phyloP scores from a whole-genome alignment of 2,888 invertebrate genomes.

The Napeogenes inachia region DNA sequence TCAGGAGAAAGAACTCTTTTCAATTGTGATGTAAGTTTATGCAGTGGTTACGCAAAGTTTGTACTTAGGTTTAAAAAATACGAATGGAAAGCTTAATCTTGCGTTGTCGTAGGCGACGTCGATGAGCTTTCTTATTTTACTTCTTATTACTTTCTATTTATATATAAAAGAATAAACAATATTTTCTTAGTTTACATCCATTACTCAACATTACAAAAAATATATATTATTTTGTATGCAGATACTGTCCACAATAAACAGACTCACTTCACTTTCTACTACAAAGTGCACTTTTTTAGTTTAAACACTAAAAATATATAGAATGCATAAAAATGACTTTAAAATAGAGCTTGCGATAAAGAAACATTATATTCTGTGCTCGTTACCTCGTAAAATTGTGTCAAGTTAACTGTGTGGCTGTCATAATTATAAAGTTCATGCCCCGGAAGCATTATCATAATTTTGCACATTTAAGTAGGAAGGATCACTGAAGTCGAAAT shows the following conservation, averaged over 20 bases:
- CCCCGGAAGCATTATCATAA: constrained; percentile 2
- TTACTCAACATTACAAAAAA: no score
- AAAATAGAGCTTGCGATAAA: not conserved
- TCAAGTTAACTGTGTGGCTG: constrained; percentile 4
- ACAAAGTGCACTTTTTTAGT: not conserved
- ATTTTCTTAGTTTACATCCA: no score
- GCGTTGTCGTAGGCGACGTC: no score
- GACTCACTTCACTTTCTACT: not conserved
- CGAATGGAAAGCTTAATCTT: not conserved
- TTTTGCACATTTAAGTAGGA: constrained; percentile 5
- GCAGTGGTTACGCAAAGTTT: constrained; percentile 3
- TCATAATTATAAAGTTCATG: constrained; percentile 6
- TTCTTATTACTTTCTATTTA: no score
- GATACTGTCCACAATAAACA: no score
- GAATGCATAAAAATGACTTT: not conserved
- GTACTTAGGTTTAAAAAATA: not conserved
- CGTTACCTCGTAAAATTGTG: constrained; percentile 2
- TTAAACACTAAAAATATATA: not conserved
- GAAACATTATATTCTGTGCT: constrained; percentile 1
- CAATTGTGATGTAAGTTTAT: constrained; percentile 5
- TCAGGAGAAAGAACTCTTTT: no score
- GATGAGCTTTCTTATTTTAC: no score
- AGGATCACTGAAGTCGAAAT: constrained; percentile 17
- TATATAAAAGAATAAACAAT: no score
- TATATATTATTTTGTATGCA: no score